Percentiles rank a stretch among this genome's conserved stretches.
Conservation (phyloP, 2,113 vertebrate genomes). For the Oophaga pumilio region DNA sequence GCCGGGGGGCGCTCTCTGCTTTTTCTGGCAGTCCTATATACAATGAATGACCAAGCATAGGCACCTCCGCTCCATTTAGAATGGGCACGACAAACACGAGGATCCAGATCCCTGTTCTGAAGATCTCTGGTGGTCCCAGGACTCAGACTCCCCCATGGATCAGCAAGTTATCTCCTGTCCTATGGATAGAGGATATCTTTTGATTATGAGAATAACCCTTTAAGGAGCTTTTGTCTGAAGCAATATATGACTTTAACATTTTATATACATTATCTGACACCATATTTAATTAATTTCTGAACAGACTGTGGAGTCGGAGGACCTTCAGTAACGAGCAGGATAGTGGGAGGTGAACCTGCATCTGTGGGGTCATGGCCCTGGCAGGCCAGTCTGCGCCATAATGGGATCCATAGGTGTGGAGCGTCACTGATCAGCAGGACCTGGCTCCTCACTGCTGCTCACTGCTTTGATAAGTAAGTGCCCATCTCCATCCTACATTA, state of each 20-base stretch:
- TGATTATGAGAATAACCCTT: too few relatives aligned
- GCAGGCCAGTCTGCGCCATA: conserved; percentile 90
- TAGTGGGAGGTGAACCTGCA: conserved; percentile 78
- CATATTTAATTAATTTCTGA: conserved; percentile 23
- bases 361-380: conserved; percentile 85
- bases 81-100: too few relatives aligned
- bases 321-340: conserved; percentile 67
- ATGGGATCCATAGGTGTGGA: conserved; percentile 81
- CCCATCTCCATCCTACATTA: neutral
- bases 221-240: neutral
- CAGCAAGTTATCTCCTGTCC: too few relatives aligned
- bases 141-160: too few relatives aligned
- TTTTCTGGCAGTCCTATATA: too few relatives aligned
- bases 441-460: conserved; percentile 93
- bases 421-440: conserved; percentile 81
- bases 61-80: too few relatives aligned
- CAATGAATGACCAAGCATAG: too few relatives aligned
- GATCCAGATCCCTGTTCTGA: too few relatives aligned
- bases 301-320: conserved; percentile 72
- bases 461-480: conserved; percentile 81
- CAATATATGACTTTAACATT: neutral
- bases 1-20: too few relatives aligned
- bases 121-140: too few relatives aligned
- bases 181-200: too few relatives aligned
- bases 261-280: neutral